phyloP scores from a whole-genome alignment of 2,888 invertebrate genomes.

The Timema cristinae region DNA sequence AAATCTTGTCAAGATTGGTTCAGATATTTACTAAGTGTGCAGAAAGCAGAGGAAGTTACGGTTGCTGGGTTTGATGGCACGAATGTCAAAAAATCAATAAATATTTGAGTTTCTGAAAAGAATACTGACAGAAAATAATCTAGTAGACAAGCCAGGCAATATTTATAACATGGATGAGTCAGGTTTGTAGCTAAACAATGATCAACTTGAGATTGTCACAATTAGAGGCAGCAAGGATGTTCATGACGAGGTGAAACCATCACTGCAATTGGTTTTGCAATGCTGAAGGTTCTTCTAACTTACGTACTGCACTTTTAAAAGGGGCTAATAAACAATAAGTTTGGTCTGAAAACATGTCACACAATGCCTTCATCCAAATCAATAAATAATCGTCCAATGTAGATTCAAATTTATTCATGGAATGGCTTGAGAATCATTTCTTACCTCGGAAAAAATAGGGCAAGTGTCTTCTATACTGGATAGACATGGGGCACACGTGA shows the following conservation, averaged over 20 bases:
- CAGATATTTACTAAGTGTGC: slow-evolving; percentile 32
- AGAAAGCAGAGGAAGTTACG: slow-evolving; percentile 16
- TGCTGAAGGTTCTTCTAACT: slow-evolving; percentile 34
- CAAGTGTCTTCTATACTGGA: slow-evolving; percentile 37
- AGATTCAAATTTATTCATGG: slow-evolving; percentile 32
- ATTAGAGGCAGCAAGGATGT: slow-evolving; percentile 5
- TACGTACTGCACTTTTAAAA: slow-evolving; percentile 25
- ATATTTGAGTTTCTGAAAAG: no score
- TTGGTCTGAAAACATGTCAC: slow-evolving; percentile 31
- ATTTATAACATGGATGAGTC: no score
- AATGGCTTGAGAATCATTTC: slow-evolving; percentile 36
- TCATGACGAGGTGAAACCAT: slow-evolving; percentile 7
- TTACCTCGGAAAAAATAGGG: slow-evolving; percentile 34
- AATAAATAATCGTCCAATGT: no score
- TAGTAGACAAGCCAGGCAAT: no score
- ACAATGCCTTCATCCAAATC: no score
- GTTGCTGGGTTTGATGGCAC: no score
- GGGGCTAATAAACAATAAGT: no score
- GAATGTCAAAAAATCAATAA: slow-evolving; percentile 36
- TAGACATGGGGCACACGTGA: slow-evolving; percentile 36
- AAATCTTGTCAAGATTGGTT: slow-evolving; percentile 37
- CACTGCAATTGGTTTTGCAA: slow-evolving; percentile 25
- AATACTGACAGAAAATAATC: no score
- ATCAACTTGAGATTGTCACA: slow-evolving; percentile 19
- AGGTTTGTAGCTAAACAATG: slow-evolving; percentile 27